Evolutionary conservation across 2,113 vertebrate genomes (phyloP), one percentile per base, ranked within the genome.

Genomic region (Aldabrachelys gigantea): DNA sequence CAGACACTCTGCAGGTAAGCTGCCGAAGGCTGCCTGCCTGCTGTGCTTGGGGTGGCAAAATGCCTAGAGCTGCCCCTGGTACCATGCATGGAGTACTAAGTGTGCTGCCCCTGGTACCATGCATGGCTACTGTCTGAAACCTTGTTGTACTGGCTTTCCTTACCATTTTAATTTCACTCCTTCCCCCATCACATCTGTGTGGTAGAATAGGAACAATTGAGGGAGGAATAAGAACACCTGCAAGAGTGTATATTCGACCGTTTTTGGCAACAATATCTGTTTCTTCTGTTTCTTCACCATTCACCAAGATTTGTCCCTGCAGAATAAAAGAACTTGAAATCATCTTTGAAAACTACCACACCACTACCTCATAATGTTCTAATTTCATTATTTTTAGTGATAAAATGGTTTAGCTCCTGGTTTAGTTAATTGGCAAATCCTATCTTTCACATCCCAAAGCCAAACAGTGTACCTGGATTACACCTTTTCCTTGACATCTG

Each of bases 151-250:
- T 53, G 25, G 24, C 50, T 59, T 38, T 79, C 10, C 98, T 98
- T 98, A 99, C 99, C 98, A 84, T 89, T 91, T 94, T 44, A 29
- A 97, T 29, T 50, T 98, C 97, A 80, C 17, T 98, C 95, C 96
- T 97, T 1, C 80, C 97, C 75, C 98, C 72, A 1, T 99, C 99
- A 96, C 99, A 99, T 80, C 98, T 96, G 49, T 99, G 98, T 14
- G 99, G 99, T 78, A 99, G 98, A 92, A 99, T 98, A 1, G 99
- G 99, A 82, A 98, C 3, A 27, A 99, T 99, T 93, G 99, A 99
- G 17, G 98, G 94, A 22, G 99, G 99, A 69, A 98, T 98, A 80
- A 99, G 97, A 53, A 99, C 98, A 0, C 98, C 98, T 10, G 98
- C 97, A 85, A 99, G 78, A 0, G 98, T 98, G 87, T 99, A 99